Conservation (phyloP, 2,113 vertebrate species). For the Nipponia nippon region DNA sequence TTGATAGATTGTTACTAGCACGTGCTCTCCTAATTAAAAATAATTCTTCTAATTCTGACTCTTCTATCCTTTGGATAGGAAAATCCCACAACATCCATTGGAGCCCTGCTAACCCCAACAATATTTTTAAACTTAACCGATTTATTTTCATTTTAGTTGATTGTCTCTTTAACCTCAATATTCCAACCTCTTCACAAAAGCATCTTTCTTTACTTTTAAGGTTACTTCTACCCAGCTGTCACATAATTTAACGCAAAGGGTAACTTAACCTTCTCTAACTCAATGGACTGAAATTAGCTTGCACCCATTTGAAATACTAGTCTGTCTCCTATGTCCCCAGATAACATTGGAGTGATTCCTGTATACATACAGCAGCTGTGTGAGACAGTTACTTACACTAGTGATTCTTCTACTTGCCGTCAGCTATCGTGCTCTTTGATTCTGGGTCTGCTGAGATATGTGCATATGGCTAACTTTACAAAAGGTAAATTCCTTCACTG, state of each 20-base stretch:
- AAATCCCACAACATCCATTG: not conserved
- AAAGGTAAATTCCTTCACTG: not conserved
- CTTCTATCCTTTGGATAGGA: not conserved
- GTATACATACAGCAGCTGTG: not conserved
- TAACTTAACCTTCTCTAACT: not conserved
- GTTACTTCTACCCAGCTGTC: not conserved
- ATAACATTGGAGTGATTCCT: not conserved
- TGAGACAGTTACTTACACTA: accelerated
- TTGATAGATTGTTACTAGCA: not conserved
- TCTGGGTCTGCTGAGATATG: not conserved
- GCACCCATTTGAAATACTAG: not conserved
- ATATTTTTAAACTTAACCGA: not conserved
- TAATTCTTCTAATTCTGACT: not conserved
- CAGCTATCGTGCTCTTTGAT: not conserved
- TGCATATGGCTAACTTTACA: not conserved
- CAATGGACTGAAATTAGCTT: not conserved
- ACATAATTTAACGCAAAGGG: not conserved
- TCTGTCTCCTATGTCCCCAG: not conserved
- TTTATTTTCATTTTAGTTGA: not conserved
- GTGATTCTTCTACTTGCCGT: not conserved
- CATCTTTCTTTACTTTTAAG: not conserved
- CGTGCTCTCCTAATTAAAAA: not conserved
- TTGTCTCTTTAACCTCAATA: not conserved
- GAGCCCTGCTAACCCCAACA: not conserved
- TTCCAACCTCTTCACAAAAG: not conserved